Percentiles rank a stretch among this genome's conserved stretches.
These are phyloP conservation scores for Poeciliopsis retropinna DNA, from an alignment of 2,113 vertebrate genomes.

Conservation along the genomic window DNA sequence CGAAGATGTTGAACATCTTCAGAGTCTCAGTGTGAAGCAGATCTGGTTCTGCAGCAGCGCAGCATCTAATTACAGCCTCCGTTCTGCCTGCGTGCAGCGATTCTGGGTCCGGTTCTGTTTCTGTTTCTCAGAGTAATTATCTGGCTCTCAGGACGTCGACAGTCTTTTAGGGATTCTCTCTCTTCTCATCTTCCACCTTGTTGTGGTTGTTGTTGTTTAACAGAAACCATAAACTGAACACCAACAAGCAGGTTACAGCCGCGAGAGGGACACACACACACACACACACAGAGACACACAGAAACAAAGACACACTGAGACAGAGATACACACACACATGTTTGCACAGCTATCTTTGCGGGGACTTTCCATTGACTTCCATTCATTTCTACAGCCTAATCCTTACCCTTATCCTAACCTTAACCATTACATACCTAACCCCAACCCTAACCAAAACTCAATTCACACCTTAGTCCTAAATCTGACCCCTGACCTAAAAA, in stretches of 20 bases:
- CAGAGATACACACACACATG: too few relatives aligned
- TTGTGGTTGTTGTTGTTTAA: conserved; percentile 19
- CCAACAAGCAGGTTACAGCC: neutral
- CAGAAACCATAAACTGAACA: neutral
- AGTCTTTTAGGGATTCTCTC: conserved; percentile 9
- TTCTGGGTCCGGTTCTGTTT: too few relatives aligned
- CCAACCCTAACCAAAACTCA: too few relatives aligned
- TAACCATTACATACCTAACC: too few relatives aligned
- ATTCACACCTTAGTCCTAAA: too few relatives aligned
- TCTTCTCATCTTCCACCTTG: conserved; percentile 8
- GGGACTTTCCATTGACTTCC: too few relatives aligned
- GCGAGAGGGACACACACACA: neutral
- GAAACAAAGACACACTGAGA: too few relatives aligned
- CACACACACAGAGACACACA: too few relatives aligned
- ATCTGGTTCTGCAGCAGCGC: neutral
- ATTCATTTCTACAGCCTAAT: too few relatives aligned
- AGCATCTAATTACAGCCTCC: conserved; percentile 2
- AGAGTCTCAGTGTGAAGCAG: neutral
- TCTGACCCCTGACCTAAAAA: too few relatives aligned
- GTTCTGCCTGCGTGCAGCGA: neutral
- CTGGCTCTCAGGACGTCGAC: conserved; percentile 2
- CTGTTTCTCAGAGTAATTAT: conserved; percentile 7
- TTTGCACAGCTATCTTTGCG: too few relatives aligned
- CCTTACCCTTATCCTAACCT: too few relatives aligned
- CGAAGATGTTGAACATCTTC: neutral